Conservation (phyloP, 2,797 vertebrate genomes). For the Anabas testudineus region DNA sequence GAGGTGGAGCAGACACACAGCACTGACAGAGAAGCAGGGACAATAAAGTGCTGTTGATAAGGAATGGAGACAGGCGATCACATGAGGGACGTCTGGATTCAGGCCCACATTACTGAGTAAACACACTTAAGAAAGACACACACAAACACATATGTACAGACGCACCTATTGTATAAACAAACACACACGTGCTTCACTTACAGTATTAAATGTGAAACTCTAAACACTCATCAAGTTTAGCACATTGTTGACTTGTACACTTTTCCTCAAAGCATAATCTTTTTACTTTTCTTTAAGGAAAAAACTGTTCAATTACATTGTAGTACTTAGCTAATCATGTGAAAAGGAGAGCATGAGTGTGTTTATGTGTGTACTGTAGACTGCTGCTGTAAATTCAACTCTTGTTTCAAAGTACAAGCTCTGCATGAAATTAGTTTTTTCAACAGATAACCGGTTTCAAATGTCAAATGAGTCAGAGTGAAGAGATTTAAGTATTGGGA, state of each 20-base stretch:
- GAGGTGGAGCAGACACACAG: slow-evolving; percentile 80
- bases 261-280: too few species aligned
- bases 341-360: slow-evolving; percentile 1
- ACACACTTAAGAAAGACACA: slow-evolving; percentile 48
- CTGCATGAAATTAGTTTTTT: slow-evolving; percentile 9
- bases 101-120: slow-evolving; percentile 50
- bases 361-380: too few species aligned
- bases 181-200: neutral
- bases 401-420: slow-evolving; percentile 13
- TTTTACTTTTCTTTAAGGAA: neutral
- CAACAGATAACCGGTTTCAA: slow-evolving; percentile 17
- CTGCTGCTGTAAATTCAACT: too few species aligned
- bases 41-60: slow-evolving; percentile 83
- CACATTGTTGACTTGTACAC: too few species aligned
- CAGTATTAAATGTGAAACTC: neutral
- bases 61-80: slow-evolving; percentile 71
- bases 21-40: slow-evolving; percentile 73
- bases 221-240: slow-evolving; percentile 17
- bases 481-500: slow-evolving; percentile 5
- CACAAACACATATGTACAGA: slow-evolving; percentile 2
- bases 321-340: neutral
- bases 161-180: slow-evolving; percentile 11
- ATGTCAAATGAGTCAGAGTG: slow-evolving; percentile 18
- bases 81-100: slow-evolving; percentile 59
- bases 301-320: neutral